Conservation (phyloP, 1,140 invertebrate genomes). For the Schlechtendalia chinensis region DNA sequence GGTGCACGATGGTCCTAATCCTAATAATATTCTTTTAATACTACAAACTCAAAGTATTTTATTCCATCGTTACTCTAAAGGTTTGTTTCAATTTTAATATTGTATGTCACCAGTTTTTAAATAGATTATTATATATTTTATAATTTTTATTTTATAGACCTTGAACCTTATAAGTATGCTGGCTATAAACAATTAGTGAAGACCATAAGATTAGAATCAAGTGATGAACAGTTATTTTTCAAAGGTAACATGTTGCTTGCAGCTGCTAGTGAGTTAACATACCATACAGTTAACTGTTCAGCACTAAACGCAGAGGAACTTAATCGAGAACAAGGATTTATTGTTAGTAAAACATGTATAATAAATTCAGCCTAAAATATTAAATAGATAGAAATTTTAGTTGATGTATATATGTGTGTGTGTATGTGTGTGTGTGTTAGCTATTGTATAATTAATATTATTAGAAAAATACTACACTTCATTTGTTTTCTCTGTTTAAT, state of each 20-base stretch:
- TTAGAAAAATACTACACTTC: too few species aligned
- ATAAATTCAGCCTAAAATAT: too few species aligned
- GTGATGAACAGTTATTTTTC: constrained; percentile 89
- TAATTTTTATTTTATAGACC: constrained; percentile 50
- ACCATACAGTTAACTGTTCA: constrained; percentile 95
- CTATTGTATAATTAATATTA: too few species aligned
- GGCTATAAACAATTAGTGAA: constrained; percentile 97
- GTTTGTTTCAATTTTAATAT: constrained; percentile 58
- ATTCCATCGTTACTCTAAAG: constrained; percentile 85
- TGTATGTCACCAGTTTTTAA: neutral
- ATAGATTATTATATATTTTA: neutral
- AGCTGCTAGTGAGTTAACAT: constrained; percentile 90
- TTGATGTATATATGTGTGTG: too few species aligned
- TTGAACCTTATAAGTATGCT: constrained; percentile 97
- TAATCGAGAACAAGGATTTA: constrained; percentile 86
- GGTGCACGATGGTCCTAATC: constrained; percentile 86
- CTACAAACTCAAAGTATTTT: constrained; percentile 94
- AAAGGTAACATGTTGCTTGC: constrained; percentile 82
- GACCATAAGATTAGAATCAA: constrained; percentile 90
- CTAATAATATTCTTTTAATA: constrained; percentile 94
- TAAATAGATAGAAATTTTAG: too few species aligned
- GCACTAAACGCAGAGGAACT: constrained; percentile 97
- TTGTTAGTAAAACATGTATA: constrained; percentile 60
- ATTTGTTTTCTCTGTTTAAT: too few species aligned
- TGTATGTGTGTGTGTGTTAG: too few species aligned